phyloP scores from a whole-genome alignment of 2,888 invertebrate species.

The Furcula furcula region DNA sequence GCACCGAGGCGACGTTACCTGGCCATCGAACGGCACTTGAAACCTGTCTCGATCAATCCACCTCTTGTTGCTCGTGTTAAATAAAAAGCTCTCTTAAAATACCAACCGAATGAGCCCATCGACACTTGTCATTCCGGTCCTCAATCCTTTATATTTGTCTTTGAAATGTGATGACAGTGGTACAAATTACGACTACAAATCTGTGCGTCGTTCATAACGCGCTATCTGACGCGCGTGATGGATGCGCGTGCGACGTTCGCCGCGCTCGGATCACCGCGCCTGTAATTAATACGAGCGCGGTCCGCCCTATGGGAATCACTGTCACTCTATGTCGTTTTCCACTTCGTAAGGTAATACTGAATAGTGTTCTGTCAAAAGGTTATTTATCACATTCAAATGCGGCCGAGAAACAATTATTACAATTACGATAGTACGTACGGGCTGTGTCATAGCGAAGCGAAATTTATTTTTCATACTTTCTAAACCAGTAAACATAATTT shows the following conservation, averaged over 20 bases:
- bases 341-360: conserved; percentile 61
- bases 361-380: conserved; percentile 57
- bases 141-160: conserved; percentile 82
- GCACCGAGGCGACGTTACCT: conserved; percentile 50
- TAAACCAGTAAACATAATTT: conserved; percentile 56
- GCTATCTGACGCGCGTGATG: conserved; percentile 75
- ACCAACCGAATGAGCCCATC: conserved; percentile 71
- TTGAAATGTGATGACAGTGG: conserved; percentile 82
- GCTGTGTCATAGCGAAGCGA: conserved; percentile 20
- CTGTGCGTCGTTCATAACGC: conserved; percentile 77
- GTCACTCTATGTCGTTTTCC: conserved; percentile 69
- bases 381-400: conserved; percentile 53
- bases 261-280: conserved; percentile 64
- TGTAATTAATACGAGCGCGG: conserved; percentile 74
- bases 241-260: conserved; percentile 58
- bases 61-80: conserved; percentile 79
- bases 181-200: conserved; percentile 81
- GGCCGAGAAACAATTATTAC: conserved; percentile 46
- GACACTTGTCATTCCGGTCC: conserved; percentile 79
- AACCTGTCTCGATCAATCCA: conserved; percentile 81
- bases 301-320: conserved; percentile 68
- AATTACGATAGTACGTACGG: conserved; percentile 20
- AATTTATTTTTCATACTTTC: conserved; percentile 24
- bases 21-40: conserved; percentile 74
- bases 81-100: conserved; percentile 79